These are phyloP conservation scores for Argyresthia albistria DNA, from an alignment of 2,888 invertebrate genomes.

Conservation along the genomic window DNA sequence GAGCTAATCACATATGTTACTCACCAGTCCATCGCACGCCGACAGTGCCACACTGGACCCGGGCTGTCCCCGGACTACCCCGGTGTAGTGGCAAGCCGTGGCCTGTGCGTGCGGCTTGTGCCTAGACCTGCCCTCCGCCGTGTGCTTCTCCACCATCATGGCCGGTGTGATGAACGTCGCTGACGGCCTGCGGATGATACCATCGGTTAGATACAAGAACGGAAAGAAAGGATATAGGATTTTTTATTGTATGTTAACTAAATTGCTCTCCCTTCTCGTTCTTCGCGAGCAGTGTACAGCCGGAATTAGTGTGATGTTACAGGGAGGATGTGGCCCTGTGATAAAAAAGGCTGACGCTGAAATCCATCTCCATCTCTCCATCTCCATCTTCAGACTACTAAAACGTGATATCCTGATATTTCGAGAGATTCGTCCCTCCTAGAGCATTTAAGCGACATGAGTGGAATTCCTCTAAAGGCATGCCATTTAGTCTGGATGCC, in stretches of 20 bases:
- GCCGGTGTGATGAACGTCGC: conserved; percentile 78
- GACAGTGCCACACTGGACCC: conserved; percentile 83
- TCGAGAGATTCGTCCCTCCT: conserved; percentile 8
- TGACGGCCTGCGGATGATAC: conserved; percentile 66
- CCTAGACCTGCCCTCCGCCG: conserved; percentile 61
- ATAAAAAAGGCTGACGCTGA: no score
- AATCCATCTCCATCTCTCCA: no score
- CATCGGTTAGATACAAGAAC: background rate
- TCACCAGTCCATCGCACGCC: conserved; percentile 88
- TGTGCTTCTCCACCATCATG: conserved; percentile 81
- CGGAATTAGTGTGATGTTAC: no score
- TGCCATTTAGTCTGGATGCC: background rate
- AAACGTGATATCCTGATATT: no score
- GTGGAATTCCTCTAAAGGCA: conserved; percentile 19
- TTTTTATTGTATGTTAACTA: no score
- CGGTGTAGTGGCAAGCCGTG: conserved; percentile 84
- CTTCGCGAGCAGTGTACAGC: no score
- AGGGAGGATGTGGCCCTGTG: no score
- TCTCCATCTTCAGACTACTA: no score
- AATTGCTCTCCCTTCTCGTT: no score
- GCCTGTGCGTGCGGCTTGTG: conserved; percentile 58
- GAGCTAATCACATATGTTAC: conserved; percentile 21
- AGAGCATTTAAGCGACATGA: conserved; percentile 21
- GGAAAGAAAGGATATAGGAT: background rate
- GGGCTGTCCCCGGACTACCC: conserved; percentile 79